Evolutionary conservation across 2,113 vertebrate species (phyloP).

Genomic region (Falcunculus frontatus): DNA sequence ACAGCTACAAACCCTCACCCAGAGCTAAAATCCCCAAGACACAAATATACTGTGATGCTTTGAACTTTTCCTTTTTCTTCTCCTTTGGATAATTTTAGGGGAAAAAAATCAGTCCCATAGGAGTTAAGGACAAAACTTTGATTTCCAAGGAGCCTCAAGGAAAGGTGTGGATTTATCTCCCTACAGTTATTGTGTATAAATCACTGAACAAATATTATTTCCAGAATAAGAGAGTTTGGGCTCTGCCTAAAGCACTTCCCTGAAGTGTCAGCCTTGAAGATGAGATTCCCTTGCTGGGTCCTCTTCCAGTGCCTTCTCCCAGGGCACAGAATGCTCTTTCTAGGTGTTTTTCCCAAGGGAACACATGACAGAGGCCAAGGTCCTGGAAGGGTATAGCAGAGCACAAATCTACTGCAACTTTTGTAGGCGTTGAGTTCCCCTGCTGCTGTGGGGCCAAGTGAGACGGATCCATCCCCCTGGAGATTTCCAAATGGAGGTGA

Average conservation of each 20-base stretch:
- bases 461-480: background rate
- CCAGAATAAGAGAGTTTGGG: background rate
- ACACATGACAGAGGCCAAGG: background rate
- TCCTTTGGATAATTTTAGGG: background rate
- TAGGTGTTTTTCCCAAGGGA: background rate
- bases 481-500: background rate
- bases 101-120: accelerated
- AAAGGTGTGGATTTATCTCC: background rate
- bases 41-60: background rate
- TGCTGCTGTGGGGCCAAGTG: background rate
- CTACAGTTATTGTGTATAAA: background rate
- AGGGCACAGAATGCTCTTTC: background rate
- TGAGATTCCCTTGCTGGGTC: background rate
- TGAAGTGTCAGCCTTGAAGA: background rate
- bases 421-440: background rate
- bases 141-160: background rate
- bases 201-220: background rate
- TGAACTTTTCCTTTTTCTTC: background rate
- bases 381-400: background rate
- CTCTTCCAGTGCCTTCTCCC: background rate
- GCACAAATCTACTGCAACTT: background rate
- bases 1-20: background rate
- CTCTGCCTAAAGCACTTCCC: background rate
- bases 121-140: background rate
- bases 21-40: background rate